phyloP scores from a whole-genome alignment of 2,797 vertebrate species.

The Cichlasoma orientale region DNA sequence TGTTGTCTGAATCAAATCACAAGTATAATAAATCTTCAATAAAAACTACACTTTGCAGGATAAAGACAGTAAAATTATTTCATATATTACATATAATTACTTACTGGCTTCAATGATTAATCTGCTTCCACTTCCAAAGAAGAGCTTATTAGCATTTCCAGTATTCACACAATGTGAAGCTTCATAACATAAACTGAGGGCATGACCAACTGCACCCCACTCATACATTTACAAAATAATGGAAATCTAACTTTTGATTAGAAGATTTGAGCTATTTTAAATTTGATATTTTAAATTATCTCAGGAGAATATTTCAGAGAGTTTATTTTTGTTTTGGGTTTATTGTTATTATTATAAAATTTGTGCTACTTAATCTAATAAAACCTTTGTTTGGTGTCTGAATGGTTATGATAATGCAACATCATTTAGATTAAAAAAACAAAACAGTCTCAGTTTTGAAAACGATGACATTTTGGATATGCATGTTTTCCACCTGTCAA shows the following conservation, averaged over 20 bases:
- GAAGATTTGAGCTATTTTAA: background rate
- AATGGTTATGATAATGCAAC: rapidly evolving
- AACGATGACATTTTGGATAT: background rate
- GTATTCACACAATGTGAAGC: slow-evolving; percentile 5
- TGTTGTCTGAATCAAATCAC: background rate
- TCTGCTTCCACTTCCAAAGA: slow-evolving; percentile 1
- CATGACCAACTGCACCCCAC: background rate
- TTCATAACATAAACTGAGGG: background rate
- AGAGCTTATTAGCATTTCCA: rapidly evolving
- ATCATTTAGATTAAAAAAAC: rapidly evolving
- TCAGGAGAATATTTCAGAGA: no score
- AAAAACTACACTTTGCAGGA: background rate
- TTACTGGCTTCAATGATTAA: background rate
- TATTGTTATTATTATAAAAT: background rate
- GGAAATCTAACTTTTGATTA: background rate
- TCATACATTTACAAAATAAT: background rate
- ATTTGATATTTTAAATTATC: background rate
- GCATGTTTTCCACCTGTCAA: background rate
- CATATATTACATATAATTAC: background rate
- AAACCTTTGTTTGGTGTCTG: background rate
- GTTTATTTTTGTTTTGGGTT: no score
- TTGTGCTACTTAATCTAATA: rapidly evolving
- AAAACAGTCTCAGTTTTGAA: rapidly evolving
- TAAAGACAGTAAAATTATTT: background rate
- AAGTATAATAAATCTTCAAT: background rate